Conservation (phyloP, 2,797 vertebrate species). For the Buceros bicornis region DNA sequence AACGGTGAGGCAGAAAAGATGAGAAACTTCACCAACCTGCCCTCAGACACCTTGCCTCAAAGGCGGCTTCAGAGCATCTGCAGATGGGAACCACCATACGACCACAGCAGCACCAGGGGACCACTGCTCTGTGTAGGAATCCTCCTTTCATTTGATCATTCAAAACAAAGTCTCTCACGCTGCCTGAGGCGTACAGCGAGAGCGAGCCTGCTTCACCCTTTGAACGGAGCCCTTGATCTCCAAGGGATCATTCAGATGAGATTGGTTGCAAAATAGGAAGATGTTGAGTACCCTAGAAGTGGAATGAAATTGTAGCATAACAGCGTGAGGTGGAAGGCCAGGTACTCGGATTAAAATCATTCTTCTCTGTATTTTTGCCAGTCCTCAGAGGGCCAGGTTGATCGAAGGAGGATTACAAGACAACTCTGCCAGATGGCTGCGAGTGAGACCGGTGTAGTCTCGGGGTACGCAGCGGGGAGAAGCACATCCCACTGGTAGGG, state of each 20-base stretch:
- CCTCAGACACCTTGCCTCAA: neutral
- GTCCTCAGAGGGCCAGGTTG: neutral
- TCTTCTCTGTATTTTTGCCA: neutral
- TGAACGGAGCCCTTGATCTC: neutral
- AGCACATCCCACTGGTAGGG: neutral
- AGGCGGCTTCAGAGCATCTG: neutral
- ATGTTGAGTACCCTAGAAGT: neutral
- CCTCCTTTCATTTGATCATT: neutral
- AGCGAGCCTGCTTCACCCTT: neutral
- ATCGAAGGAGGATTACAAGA: neutral
- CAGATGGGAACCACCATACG: neutral
- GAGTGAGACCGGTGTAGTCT: fast-evolving
- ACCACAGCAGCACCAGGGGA: neutral
- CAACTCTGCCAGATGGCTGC: neutral
- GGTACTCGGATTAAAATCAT: neutral
- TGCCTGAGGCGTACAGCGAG: neutral
- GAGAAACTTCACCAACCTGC: neutral
- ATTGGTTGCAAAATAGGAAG: neutral
- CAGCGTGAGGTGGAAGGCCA: fast-evolving
- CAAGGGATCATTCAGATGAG: neutral
- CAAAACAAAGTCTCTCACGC: neutral
- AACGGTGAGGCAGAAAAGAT: neutral
- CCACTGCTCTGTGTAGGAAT: neutral
- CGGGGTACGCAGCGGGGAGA: neutral
- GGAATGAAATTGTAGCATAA: neutral